Conservation (phyloP, 2,113 vertebrate species). For the Maylandia zebra region DNA sequence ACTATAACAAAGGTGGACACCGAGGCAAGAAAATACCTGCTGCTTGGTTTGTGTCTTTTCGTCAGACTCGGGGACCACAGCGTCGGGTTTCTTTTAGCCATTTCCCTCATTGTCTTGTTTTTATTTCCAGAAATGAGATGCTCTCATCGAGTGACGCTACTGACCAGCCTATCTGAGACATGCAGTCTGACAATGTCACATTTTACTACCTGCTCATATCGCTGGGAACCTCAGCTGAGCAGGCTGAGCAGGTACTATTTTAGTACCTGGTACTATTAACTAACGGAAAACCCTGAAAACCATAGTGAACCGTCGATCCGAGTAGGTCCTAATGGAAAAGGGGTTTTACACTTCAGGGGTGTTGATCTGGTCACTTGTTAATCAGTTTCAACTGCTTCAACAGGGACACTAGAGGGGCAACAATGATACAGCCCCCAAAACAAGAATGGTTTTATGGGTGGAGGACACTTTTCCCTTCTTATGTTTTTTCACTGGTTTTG, state of each 20-base stretch:
- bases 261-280: not conserved
- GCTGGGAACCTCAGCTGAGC: not conserved
- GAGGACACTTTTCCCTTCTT: not conserved
- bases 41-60: not conserved
- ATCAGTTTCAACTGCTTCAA: not conserved
- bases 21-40: not conserved
- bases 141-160: not conserved
- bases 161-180: not conserved
- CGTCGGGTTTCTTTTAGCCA: accelerated
- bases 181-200: not conserved
- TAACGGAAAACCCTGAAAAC: not conserved
- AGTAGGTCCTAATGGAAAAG: not conserved
- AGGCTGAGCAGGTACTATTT: not conserved
- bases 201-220: not conserved
- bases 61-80: not conserved
- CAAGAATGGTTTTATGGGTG: not conserved
- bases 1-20: not conserved
- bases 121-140: not conserved
- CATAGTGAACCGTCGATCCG: not conserved
- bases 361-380: not conserved
- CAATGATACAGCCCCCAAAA: not conserved
- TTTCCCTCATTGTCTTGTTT: not conserved
- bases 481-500: not conserved
- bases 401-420: not conserved
- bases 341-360: not conserved